Conservation (phyloP, 2,888 invertebrate genomes). For the Cephus pulcher region DNA sequence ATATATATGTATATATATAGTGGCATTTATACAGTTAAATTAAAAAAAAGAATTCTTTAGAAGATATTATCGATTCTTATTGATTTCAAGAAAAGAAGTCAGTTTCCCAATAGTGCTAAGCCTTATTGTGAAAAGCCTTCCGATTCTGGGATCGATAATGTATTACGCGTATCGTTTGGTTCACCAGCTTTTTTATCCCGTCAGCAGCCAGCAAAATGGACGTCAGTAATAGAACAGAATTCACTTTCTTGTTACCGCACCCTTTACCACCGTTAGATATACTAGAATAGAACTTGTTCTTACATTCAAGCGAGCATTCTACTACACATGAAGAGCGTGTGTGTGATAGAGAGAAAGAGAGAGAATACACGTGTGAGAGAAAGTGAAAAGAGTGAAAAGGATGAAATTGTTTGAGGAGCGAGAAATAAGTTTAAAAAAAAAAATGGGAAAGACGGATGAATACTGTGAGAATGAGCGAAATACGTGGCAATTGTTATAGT, state of each 20-base stretch:
- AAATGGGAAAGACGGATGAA: neutral
- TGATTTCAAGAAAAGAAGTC: neutral
- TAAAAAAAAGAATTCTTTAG: neutral
- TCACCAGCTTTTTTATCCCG: neutral
- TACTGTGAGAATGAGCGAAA: slow-evolving; percentile 37
- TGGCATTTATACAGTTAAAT: too few species aligned
- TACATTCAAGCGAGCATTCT: slow-evolving; percentile 1
- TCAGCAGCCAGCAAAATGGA: neutral
- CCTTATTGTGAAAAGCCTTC: neutral
- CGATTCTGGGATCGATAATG: neutral
- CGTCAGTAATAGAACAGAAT: neutral
- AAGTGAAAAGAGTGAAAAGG: neutral
- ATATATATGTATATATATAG: neutral
- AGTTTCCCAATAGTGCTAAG: neutral
- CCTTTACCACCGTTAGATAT: slow-evolving; percentile 2
- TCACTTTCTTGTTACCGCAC: neutral
- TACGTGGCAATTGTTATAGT: slow-evolving; percentile 59
- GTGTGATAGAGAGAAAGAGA: neutral
- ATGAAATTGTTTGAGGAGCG: neutral
- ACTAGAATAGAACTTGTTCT: neutral
- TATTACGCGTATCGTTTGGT: neutral
- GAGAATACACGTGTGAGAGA: neutral
- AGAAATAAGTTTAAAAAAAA: neutral
- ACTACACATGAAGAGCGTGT: neutral
- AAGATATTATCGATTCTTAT: neutral